Evolutionary conservation across 2,113 vertebrate species (phyloP), one percentile per base, ranked within the genome.

Genomic region (Pelecanus crispus): DNA sequence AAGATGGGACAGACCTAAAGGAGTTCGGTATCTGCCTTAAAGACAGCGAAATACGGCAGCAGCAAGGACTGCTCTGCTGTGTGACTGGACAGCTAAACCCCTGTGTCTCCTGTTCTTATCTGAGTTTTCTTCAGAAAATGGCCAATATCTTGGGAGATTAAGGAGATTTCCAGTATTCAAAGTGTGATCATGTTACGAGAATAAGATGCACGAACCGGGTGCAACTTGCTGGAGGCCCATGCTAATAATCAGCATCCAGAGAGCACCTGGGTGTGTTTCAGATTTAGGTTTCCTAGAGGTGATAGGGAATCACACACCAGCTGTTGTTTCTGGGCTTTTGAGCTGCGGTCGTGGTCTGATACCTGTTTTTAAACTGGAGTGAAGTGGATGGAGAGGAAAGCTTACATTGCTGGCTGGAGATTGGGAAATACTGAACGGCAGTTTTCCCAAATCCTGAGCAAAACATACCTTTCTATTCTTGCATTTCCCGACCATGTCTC

Each of bases 351-450:
- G 5, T 44, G 47, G 66, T 32, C 26, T 8, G 26, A 58, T 66
- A 28, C 68, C 56, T 66, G 71, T 29, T 28, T 42, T 73, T 71
- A 62, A 84, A 19, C 26, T 28, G 16, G 11, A 25, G 16, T 47
- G 12, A 20, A 32, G 21, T 4, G 24, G 34, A 2, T 25, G n/a
- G 50, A 52, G 36, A 22, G 38, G 24, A 66, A 21, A 31, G 32
- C 38, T 80, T 20, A 5, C 18, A 4, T 40, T 0, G 2, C 29
- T 40, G 14, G 19, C n/a, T 17, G 68, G 68, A 53, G 56, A 16
- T 20, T 24, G 1, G 3, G 55, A 58, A 52, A 40, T 59, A 15
- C 2, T 0, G 4, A 59, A 10, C 1, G 53, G 20, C 52, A 12
- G 34, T 61, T 66, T 28, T 49, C 42, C 68, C 55, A 78, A 32